Evolutionary conservation across 2,113 vertebrate species (phyloP), one percentile per base, ranked within the genome.

Genomic region (Anhinga anhinga): DNA sequence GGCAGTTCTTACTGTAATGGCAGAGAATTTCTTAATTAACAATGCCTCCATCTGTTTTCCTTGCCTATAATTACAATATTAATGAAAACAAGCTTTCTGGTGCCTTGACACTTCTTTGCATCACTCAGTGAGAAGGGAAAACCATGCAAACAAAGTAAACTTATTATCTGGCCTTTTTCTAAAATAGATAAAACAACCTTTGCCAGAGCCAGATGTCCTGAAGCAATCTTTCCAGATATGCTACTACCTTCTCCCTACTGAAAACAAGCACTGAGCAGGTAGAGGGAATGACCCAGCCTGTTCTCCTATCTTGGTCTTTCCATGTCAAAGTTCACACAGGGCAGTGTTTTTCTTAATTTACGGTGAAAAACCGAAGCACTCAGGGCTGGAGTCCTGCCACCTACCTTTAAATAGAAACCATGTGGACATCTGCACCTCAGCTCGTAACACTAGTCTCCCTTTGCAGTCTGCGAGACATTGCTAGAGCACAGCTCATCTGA

Each of bases 371-470:
- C 1, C 21, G 72, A 59, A 86, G 53, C 29, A 69, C 38, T 32
- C 32, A 72, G 29, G 17, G 34, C 34, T 84, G 69, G 34, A 62
- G 50, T 73, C 23, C 7, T 49, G 55, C 14, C 58, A 55, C 44
- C 38, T 80, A 40, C 49, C 25, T 82, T 69, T 77, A 66, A 81
- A 82, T 5, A 74, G 59, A 90, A 84, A 66, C 22, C 23, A 27
- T 2, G 2, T 21, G 34, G 55, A 62, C 34, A 66, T n/a, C n/a
- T 78, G 23, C 18, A 53, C 18, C 14, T 87, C 50, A 78, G 19
- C 18, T 59, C 3, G 0, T 42, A 22, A 74, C 15, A 11, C 30
- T 34, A 34, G 44, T 26, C 36, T 73, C 3, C 0, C 32, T 32
- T 65, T 5, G 1, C 47, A 76, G 23, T 49, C 53, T 40, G 4